Percentiles rank a stretch among this genome's conserved stretches.
Conservation (phyloP, 2,113 vertebrate species). For the Aythya baeri region DNA sequence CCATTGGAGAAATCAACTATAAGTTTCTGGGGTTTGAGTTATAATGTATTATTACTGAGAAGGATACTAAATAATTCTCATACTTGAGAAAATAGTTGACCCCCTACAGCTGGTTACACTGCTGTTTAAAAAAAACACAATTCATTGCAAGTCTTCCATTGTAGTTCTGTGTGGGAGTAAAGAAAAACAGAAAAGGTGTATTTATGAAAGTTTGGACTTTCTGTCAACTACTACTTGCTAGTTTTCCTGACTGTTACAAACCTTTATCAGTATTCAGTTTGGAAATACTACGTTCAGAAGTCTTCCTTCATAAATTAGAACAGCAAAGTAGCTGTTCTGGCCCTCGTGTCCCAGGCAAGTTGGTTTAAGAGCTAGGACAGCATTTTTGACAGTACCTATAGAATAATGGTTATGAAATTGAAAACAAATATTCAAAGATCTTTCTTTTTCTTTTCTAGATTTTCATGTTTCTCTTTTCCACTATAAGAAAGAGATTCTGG, state of each 20-base stretch:
- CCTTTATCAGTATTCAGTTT: background rate
- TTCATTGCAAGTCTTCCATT: background rate
- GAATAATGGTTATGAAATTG: background rate
- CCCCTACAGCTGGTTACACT: background rate
- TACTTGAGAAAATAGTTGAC: background rate
- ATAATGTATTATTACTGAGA: background rate
- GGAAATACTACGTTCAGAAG: background rate
- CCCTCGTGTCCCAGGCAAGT: background rate
- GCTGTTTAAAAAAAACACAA: background rate
- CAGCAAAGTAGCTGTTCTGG: background rate
- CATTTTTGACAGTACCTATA: background rate
- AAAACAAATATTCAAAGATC: background rate
- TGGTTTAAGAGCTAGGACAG: background rate
- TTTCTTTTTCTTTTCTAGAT: constrained; percentile 75
- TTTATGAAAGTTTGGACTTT: background rate
- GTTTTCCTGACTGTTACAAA: background rate
- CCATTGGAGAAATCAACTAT: background rate
- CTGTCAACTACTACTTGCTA: background rate
- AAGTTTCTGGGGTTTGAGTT: background rate
- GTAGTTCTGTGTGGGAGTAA: background rate
- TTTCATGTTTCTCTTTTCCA: constrained; percentile 84
- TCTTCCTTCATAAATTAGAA: background rate
- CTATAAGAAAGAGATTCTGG: constrained; percentile 92
- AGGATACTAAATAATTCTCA: background rate
- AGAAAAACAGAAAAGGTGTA: background rate